Percentiles rank a stretch among this genome's conserved stretches.
These are phyloP conservation scores for Loxodonta africana DNA, from an alignment of 2,113 vertebrate genomes.

Conservation along the genomic window DNA sequence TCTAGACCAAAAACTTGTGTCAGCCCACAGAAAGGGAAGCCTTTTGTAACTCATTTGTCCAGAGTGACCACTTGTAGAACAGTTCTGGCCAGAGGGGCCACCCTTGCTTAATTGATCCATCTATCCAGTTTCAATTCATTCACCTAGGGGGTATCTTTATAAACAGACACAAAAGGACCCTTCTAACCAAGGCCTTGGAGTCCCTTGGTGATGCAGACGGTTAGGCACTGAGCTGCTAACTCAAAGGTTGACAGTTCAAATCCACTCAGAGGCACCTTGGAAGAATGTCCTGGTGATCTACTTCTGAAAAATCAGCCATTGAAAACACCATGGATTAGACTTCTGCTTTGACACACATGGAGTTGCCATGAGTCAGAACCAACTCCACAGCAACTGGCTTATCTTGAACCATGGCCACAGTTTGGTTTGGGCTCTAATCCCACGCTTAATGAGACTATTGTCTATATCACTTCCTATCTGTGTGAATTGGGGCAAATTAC, in stretches of 20 bases:
- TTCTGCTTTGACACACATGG: no score
- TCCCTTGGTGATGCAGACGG: no score
- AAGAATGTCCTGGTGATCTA: no score
- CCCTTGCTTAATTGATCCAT: not conserved
- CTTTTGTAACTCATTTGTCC: not conserved
- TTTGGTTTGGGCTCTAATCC: not conserved
- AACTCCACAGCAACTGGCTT: no score
- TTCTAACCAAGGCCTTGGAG: not conserved
- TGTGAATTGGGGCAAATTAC: not conserved
- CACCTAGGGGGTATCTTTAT: not conserved
- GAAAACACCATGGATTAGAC: no score
- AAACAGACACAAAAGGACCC: not conserved
- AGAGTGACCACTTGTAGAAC: not conserved
- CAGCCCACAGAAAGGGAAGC: not conserved
- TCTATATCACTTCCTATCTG: not conserved
- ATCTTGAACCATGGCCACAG: no score
- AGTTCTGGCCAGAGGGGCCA: not conserved
- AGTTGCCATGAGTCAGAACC: no score
- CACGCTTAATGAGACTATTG: not conserved
- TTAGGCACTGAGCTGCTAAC: no score
- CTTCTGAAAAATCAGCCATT: no score
- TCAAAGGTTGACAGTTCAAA: no score
- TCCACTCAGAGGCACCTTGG: no score
- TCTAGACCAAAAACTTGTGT: not conserved
- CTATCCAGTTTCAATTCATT: not conserved